Evolutionary conservation across 2,888 invertebrate species (phyloP), one percentile per base, ranked within the genome.

Genomic region (Meloe dianella): DNA sequence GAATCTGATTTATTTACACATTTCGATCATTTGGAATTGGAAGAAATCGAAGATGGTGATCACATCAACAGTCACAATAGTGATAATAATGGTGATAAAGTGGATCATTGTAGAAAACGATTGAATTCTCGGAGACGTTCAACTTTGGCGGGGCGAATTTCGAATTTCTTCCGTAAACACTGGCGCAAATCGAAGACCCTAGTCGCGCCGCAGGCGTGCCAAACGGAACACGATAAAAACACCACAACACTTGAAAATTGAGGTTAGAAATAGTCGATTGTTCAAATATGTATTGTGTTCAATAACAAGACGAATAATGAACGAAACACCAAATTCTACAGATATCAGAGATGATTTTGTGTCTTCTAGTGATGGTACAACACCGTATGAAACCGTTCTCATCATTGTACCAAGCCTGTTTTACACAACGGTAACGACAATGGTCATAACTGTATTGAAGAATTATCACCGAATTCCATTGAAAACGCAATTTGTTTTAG

Each of bases 321-420:
- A 12, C 4, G 24, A 62, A 32, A 62, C 17, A 29, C 24, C 24
- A 35, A 10, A 38, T 56, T 47, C 58, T 62, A 65, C 47, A 68
- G 51, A 58, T 38, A 76, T 63, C 85, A 83, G 87, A 73, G 86
- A 87, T 76, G 82, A 84, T 4, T 85, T 85, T 64, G 87, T 88
- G 87, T 82, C 88, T 74, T 85, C 86, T 71, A 84, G 20, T 10
- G 47, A 86, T 75, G 89, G 88, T 30, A 85, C 87, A 12, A 84
- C 86, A 35, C 83, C 86, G 3, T 63, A 81, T 12, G 88, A 89
- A 77, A 87, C 87, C 3, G 84, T 81, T 41, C 66, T 76, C 51
- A 72, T 81, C 12, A 80, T 84, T 41, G 60, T 82, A 58, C 83
- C 83, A 57, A 77, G 79, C 9, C 76, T 80, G 66, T 78, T 83